A percentile compares a stretch with the other conserved stretches of the same genome.
Conservation (phyloP, 2,888 invertebrate genomes). For the Caenorhabditis wallacei region DNA sequence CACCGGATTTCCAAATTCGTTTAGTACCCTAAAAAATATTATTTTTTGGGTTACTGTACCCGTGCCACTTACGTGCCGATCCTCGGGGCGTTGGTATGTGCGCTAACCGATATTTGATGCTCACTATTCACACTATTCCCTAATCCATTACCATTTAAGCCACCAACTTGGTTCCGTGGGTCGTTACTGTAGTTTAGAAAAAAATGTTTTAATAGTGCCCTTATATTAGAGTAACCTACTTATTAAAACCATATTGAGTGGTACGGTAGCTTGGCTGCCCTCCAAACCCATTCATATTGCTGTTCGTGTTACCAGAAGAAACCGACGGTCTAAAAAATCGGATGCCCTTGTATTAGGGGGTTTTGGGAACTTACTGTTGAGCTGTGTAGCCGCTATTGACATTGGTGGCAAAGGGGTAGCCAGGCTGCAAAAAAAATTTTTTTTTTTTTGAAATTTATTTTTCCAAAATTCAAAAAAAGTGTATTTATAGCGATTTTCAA, state of each 20-base stretch:
- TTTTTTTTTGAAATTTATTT: neutral
- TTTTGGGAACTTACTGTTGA: conserved; percentile 55
- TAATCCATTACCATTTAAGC: conserved; percentile 26
- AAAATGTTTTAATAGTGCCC: neutral
- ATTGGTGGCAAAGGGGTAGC: conserved; percentile 34
- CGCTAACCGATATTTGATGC: conserved; percentile 22
- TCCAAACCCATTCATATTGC: conserved; percentile 60
- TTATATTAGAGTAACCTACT: conserved; percentile 7
- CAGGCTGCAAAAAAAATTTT: conserved; percentile 46
- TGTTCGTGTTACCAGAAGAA: conserved; percentile 50
- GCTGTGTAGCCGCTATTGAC: conserved; percentile 61
- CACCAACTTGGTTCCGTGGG: conserved; percentile 23
- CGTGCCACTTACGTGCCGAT: conserved; percentile 56
- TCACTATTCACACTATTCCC: conserved; percentile 34
- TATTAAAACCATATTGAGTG: conserved; percentile 53
- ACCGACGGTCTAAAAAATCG: conserved; percentile 49
- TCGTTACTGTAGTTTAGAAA: conserved; percentile 44
- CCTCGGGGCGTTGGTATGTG: conserved; percentile 42
- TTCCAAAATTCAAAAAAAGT: neutral
- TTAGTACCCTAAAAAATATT: conserved; percentile 48
- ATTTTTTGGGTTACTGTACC: too few relatives aligned
- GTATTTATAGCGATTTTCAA: neutral
- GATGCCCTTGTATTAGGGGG: too few relatives aligned
- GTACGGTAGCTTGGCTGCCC: conserved; percentile 57
- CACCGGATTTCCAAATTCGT: conserved; percentile 63